Conservation (phyloP, 2,888 invertebrate species). For the Rhagium mordax region DNA sequence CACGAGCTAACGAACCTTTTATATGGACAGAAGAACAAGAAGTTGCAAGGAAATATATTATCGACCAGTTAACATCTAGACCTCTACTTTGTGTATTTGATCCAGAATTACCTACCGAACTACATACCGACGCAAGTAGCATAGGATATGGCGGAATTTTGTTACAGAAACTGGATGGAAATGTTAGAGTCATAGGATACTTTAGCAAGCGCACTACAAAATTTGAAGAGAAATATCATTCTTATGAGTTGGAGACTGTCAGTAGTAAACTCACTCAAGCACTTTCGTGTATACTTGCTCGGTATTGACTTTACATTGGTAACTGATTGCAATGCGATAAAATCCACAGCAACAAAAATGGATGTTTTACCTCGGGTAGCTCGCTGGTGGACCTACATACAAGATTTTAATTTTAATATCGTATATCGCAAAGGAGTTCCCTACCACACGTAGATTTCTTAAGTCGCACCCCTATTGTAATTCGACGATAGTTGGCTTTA, state of each 20-base stretch:
- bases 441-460: no score
- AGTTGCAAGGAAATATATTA: no score
- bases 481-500: constrained; percentile 27
- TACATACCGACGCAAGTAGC: constrained; percentile 54
- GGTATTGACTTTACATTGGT: constrained; percentile 25
- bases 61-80: no score
- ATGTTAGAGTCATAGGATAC: constrained; percentile 46
- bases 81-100: constrained; percentile 49
- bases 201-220: constrained; percentile 49
- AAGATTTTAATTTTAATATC: background rate
- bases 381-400: background rate
- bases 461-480: no score
- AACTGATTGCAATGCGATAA: background rate
- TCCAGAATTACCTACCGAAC: constrained; percentile 40
- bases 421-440: background rate
- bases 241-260: constrained; percentile 55
- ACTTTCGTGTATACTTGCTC: constrained; percentile 56
- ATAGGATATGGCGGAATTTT: constrained; percentile 48
- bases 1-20: constrained; percentile 36
- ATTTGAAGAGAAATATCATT: constrained; percentile 52
- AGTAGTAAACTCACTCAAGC: constrained; percentile 51
- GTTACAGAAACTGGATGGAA: constrained; percentile 42
- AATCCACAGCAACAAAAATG: no score
- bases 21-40: no score
- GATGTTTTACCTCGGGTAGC: background rate